Evolutionary conservation across 2,888 invertebrate genomes (phyloP), one percentile per base, ranked within the genome.

Genomic region (Pediacus dermestoides): DNA sequence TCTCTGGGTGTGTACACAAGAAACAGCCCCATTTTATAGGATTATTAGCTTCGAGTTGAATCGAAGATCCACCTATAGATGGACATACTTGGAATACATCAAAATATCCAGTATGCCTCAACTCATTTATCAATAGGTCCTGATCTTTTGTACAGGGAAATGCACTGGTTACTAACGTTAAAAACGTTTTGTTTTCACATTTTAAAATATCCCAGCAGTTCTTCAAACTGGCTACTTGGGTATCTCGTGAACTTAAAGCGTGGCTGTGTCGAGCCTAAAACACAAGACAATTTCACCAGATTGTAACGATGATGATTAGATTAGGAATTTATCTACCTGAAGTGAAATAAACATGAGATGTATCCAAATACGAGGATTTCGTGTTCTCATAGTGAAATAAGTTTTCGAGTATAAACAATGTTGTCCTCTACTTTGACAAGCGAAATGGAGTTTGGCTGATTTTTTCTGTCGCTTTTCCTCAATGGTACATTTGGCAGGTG

Each of bases 121-220:
- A 72, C 72, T 95, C 94, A 66, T 85, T 85, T 25, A 92, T 73
- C 28, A 94, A 70, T 57, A 83, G 77, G 61, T 93, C 91, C 67
- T 93, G 92, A 61, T 92, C 91, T 81, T 91, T 91, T 36, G 82
- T 73, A 39, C 86, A 86, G 0, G 95, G 95, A 72, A 95, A 95
- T 34, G 92, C 91, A 51, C 92, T 90, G 3, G 94, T 95, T 36
- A 94, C 93, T 26, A 95, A 76, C 32, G 93, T 89, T 18, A 88
- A 75, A 64, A 91, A 91, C 18, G 88, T 87, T 67, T 85, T 85
- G 68, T 89, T 88, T 70, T 93, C 91, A 62, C 87, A 85, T 70
- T 91, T 91, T 58, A 95, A 77, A 56, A 88, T 89, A 68, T 94
- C 92, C 93, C 94, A 95, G 70, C 92, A 92, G 65, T 89, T 85